Evolutionary conservation across 1,140 invertebrate genomes (phyloP).

Genomic region (Atta cephalotes): DNA sequence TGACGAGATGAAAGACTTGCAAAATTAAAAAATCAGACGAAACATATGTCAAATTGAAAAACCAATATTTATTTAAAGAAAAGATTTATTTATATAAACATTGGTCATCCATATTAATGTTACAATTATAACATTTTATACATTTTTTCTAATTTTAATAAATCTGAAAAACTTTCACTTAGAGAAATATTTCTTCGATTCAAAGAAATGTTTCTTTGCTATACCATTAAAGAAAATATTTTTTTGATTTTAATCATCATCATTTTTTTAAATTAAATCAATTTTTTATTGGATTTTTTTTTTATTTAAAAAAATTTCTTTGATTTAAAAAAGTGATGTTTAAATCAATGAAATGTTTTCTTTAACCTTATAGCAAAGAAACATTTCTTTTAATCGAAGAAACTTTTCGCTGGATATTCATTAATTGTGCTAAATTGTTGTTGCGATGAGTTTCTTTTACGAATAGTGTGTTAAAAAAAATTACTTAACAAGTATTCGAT

Average conservation of each 20-base stretch:
- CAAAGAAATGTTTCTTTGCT: no score
- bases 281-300: no score
- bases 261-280: no score
- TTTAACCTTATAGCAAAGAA: no score
- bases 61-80: background rate
- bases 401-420: no score
- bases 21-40: background rate
- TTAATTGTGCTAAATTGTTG: background rate
- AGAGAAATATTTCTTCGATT: no score
- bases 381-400: no score
- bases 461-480: slow-evolving; percentile 9
- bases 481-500: slow-evolving; percentile 68
- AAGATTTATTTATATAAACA: background rate
- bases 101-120: background rate
- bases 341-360: no score
- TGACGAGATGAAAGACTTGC: background rate
- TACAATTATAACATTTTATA: background rate
- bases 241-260: no score
- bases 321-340: no score
- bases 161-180: background rate
- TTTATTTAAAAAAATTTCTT: no score
- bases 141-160: background rate
- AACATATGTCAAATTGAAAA: background rate
- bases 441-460: background rate
- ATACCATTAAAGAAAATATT: no score